Base-by-base conservation (phyloP, 2,797 vertebrate genomes). In the Neostethus bicornis region DNA sequence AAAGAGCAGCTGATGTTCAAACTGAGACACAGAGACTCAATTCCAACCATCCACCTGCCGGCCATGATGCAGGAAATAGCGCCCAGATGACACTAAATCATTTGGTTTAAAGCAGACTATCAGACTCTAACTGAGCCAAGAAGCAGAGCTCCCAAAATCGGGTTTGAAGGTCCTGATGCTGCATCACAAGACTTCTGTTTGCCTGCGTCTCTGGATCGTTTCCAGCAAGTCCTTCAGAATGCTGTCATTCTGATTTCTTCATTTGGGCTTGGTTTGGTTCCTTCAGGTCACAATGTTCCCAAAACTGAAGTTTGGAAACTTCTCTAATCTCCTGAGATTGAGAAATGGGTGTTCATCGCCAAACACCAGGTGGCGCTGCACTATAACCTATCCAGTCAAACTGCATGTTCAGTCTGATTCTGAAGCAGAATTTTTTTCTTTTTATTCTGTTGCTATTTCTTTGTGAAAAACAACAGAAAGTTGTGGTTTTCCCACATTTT, bases 1-100 rank as follows among this genome's bases (percentile, higher is more conserved):
- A 97, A 96, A 53, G 95, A 99, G 64, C 92, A 98, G 83, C 90
- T 96, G 66, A 77, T 96, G 54, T 97, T 94, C 81, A 93, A 94
- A 0, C 81, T 95, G 67, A 81, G 94, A 0, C 91, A 91, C 3
- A 43, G 83, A 0, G 92, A 92, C n/a, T 87, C 91, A 0, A 71
- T 90, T 6, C 73, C 84, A 0, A 64, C 89, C 50, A 92, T 93
- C 69, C 85, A 92, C 24, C 72, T 90, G 73, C 66, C 89, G 1
- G 17, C 72, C 41, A 62, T 85, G 42, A 47, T 84, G 50, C 72
- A 83, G 6, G 83, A 90, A 52, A 50, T 85, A 29, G 56, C 82
- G 0, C 87, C 82, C 14, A 74, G 85, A 60, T 90, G 87, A 88
- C 72, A 20, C 66, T 7, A 3, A 28, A 21, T 13, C 34, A 4